Base-by-base conservation (phyloP, 2,113 vertebrate genomes). In the Cebidichthys violaceus region DNA sequence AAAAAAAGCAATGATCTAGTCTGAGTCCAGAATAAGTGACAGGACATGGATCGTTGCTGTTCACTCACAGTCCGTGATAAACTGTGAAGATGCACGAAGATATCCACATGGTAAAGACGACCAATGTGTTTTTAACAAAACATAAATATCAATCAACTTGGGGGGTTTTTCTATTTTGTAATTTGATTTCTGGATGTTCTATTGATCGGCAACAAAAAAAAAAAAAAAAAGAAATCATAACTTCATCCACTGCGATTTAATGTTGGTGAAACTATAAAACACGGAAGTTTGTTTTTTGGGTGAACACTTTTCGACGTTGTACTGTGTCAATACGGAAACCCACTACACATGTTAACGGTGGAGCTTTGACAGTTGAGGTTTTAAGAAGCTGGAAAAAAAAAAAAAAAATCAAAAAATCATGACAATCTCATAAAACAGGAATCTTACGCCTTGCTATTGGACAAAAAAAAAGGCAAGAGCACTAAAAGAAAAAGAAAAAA, bases 301-400 rank as follows among this genome's bases (percentile, higher is more conserved):
- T 68, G 66, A 79, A 80, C 20, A 65, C 61, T 86, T 83, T 47
- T 59, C 82, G 85, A 81, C 94, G 76, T 22, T 82, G 85, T 75
- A 95, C 90, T 89, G 95, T 95, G 95, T 96, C 95, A 96, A 83
- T 92, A 90, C 61, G 64, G 80, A 89, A 50, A 70, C 41, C 50
- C 41, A 69, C 62, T 64, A 84, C 61, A 73, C 47, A 75, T 82
- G 81, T 83, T 78, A 83, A 88, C 57, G 54, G 84, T 29, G 81
- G 61, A 83, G 64, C 57, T 83, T 71, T 60, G 80, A 87, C 70
- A 52, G 45, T 41, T 87, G 61, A 83, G 76, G 73, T 89, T 83
- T 83, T 47, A 60, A 79, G 57, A 89, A 85, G 89, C 84, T 79
- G 60, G 31, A 67, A 84, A 88, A n/a, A n/a, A n/a, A n/a, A n/a